Evolutionary conservation across 1,140 invertebrate species (phyloP).

Genomic region (Listronotus bonariensis): DNA sequence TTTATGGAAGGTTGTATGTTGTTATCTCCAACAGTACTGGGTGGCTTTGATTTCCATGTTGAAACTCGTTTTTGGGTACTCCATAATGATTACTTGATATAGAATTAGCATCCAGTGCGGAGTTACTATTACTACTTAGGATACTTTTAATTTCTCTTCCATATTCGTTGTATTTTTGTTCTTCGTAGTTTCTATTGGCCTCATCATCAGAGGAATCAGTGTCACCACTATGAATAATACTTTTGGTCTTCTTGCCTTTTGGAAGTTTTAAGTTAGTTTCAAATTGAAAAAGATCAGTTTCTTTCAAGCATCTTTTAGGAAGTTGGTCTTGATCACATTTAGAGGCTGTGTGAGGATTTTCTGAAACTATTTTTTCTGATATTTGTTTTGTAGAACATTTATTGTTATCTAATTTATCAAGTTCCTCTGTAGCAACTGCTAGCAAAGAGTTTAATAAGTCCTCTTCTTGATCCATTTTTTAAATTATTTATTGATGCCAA

Average conservation of each 20-base stretch:
- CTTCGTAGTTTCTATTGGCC: slow-evolving; percentile 71
- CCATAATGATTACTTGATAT: slow-evolving; percentile 40
- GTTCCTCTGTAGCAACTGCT: slow-evolving; percentile 38
- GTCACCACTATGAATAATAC: slow-evolving; percentile 55
- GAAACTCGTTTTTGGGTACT: slow-evolving; percentile 30
- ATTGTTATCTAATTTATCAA: slow-evolving; percentile 15
- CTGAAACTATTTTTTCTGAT: background rate
- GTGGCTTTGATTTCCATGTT: slow-evolving; percentile 35
- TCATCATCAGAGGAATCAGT: slow-evolving; percentile 82
- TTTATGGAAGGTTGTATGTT: slow-evolving; percentile 1
- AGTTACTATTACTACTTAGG: slow-evolving; percentile 45
- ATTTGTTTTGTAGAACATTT: no score
- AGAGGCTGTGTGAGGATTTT: background rate
- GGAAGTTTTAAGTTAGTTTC: slow-evolving; percentile 27
- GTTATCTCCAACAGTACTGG: background rate
- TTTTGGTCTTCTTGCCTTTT: slow-evolving; percentile 5
- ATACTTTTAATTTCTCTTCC: slow-evolving; percentile 66
- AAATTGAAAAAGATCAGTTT: slow-evolving; percentile 39
- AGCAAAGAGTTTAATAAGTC: slow-evolving; percentile 38
- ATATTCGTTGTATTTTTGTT: slow-evolving; percentile 71
- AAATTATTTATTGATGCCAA: background rate
- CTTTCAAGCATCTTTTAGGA: slow-evolving; percentile 31
- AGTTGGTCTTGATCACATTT: background rate
- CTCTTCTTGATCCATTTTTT: slow-evolving; percentile 34
- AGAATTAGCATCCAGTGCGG: slow-evolving; percentile 7